A percentile compares a stretch with the other conserved stretches of the same genome.
Conservation (phyloP, 2,888 invertebrate species). For the Serrognathus titanus region DNA sequence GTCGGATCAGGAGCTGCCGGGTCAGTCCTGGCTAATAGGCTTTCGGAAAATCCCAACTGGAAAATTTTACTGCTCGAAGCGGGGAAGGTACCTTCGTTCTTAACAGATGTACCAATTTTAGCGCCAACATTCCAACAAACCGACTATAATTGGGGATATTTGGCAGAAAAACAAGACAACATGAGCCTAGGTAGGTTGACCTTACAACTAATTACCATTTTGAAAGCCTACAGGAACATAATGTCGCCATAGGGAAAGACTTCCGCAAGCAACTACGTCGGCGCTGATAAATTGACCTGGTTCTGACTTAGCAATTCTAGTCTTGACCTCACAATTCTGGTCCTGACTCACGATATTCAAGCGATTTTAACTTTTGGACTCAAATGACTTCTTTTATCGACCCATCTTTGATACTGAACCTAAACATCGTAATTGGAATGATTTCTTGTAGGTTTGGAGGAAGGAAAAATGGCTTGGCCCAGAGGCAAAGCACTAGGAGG, state of each 20-base stretch:
- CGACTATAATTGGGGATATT: conserved; percentile 60
- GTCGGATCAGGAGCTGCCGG: conserved; percentile 72
- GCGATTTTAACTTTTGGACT: no score
- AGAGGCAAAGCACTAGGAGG: conserved; percentile 60
- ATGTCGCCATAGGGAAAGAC: no score
- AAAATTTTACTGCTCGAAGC: conserved; percentile 66
- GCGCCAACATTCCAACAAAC: conserved; percentile 56
- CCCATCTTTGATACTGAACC: no score
- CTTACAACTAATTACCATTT: no score
- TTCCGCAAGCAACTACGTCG: no score
- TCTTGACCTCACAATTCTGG: no score
- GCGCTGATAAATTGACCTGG: no score
- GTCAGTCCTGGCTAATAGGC: conserved; percentile 65
- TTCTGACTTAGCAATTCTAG: no score
- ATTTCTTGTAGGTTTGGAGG: conserved; percentile 39
- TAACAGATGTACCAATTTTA: conserved; percentile 54
- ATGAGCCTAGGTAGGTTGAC: conserved; percentile 49
- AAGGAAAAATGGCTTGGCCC: conserved; percentile 47
- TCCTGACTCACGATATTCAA: no score
- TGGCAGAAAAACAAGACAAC: conserved; percentile 55
- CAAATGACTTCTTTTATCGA: no score
- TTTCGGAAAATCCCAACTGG: conserved; percentile 61
- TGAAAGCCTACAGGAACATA: no score
- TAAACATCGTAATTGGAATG: neutral
- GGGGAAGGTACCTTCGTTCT: conserved; percentile 53